Percentiles rank a stretch among this genome's conserved stretches.
phyloP scores from a whole-genome alignment of 2,113 vertebrate genomes.

The Microtus ochrogaster region DNA sequence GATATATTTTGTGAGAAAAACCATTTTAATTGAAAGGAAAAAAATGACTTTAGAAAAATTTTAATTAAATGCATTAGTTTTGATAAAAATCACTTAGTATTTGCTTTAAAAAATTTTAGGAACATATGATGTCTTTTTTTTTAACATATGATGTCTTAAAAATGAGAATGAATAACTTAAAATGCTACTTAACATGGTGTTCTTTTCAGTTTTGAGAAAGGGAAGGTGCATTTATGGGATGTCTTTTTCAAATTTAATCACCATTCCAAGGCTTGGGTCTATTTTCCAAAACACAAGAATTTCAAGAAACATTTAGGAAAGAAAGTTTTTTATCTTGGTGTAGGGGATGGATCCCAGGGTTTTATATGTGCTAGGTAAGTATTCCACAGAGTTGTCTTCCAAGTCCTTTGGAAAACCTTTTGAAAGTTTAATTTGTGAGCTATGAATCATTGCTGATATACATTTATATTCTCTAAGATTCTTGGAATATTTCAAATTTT shows the following conservation, averaged over 20 bases:
- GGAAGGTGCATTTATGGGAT: neutral
- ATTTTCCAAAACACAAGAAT: neutral
- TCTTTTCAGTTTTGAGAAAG: slow-evolving; percentile 41
- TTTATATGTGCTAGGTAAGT: neutral
- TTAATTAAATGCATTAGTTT: slow-evolving; percentile 55
- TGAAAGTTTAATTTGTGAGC: neutral
- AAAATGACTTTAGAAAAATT: slow-evolving; percentile 14
- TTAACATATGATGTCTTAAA: neutral
- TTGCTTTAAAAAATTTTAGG: neutral
- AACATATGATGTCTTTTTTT: neutral
- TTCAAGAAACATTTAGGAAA: slow-evolving; percentile 16
- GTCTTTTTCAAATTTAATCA: neutral
- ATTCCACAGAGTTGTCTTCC: neutral
- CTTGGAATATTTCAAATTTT: neutral
- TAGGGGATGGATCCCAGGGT: neutral
- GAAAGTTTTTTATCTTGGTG: neutral
- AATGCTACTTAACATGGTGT: neutral
- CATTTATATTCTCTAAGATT: neutral
- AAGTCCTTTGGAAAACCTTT: neutral
- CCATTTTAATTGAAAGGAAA: neutral
- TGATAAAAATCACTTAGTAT: neutral
- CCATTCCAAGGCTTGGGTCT: neutral
- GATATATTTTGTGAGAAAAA: neutral
- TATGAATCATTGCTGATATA: neutral
- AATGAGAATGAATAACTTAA: neutral